phyloP scores from a whole-genome alignment of 2,797 vertebrate genomes.

The Parotocinclus haroldoi region DNA sequence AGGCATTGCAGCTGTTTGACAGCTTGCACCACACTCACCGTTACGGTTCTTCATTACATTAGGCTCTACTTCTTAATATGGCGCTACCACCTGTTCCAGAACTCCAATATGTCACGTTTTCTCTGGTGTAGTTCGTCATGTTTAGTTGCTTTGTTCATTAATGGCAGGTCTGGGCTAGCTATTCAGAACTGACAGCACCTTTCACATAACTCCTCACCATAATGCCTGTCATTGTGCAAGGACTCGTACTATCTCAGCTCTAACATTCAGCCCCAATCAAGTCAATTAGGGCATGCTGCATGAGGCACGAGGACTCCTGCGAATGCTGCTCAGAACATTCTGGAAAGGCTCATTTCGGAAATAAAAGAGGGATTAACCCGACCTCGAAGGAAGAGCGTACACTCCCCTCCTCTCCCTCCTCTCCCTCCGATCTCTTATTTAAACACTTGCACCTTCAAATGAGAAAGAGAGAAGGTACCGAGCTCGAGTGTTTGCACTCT shows the following conservation, averaged over 20 bases:
- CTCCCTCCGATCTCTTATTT: slow-evolving; percentile 20
- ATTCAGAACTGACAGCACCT: slow-evolving; percentile 43
- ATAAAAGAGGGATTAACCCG: slow-evolving; percentile 45
- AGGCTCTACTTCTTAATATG: no score
- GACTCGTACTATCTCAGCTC: slow-evolving; percentile 25
- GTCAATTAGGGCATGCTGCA: slow-evolving; percentile 44
- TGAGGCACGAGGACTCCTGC: slow-evolving; percentile 24
- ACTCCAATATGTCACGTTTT: no score
- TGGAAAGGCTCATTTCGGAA: slow-evolving; percentile 45
- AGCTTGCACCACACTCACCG: no score
- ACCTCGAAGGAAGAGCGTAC: slow-evolving; percentile 37
- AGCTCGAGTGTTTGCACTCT: slow-evolving; percentile 15
- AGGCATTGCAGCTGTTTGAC: no score
- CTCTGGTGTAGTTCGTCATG: neutral
- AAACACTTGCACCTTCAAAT: slow-evolving; percentile 30
- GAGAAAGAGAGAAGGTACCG: slow-evolving; percentile 10
- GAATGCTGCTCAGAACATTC: slow-evolving; percentile 36
- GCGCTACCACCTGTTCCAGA: no score
- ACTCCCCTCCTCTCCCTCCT: slow-evolving; percentile 8
- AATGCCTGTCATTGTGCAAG: neutral
- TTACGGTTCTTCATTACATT: no score
- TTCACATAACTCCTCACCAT: slow-evolving; percentile 13
- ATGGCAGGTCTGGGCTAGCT: slow-evolving; percentile 53
- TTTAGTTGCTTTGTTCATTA: slow-evolving; percentile 32
- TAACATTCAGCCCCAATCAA: slow-evolving; percentile 44